phyloP scores from a whole-genome alignment of 2,888 invertebrate species.

The Sisyra nigra region DNA sequence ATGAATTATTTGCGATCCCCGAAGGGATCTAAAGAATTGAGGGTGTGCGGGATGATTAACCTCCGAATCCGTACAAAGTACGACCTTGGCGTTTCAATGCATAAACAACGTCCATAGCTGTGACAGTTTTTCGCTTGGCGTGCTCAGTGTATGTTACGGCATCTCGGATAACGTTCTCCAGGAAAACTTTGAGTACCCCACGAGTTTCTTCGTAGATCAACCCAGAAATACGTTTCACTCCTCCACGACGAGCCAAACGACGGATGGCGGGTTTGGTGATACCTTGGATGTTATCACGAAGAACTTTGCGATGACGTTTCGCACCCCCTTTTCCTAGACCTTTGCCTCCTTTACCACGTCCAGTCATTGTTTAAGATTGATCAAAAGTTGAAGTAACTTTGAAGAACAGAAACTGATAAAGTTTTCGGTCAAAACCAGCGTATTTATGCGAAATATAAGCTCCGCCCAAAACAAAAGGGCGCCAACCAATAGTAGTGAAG shows the following conservation, averaged over 20 bases:
- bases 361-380: slow-evolving; percentile 40
- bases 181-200: slow-evolving; percentile 39
- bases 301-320: slow-evolving; percentile 67
- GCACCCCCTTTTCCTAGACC: slow-evolving; percentile 60
- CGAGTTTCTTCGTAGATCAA: slow-evolving; percentile 18
- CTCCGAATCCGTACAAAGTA: slow-evolving; percentile 57
- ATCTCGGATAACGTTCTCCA: slow-evolving; percentile 69
- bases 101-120: slow-evolving; percentile 78
- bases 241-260: slow-evolving; percentile 46
- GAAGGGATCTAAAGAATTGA: too few relatives aligned
- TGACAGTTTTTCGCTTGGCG: slow-evolving; percentile 76
- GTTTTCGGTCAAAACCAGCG: neutral
- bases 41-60: neutral
- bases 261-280: slow-evolving; percentile 67
- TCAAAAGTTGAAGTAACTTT: too few relatives aligned
- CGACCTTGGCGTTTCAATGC: slow-evolving; percentile 70
- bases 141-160: slow-evolving; percentile 80
- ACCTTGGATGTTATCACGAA: slow-evolving; percentile 64
- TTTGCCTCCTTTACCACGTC: slow-evolving; percentile 31
- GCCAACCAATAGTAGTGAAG: neutral
- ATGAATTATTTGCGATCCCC: too few relatives aligned
- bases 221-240: slow-evolving; percentile 26
- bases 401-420: neutral
- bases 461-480: neutral
- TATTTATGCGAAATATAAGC: neutral